Conservation (phyloP, 2,797 vertebrate species). For the Rhinophrynus dorsalis region DNA sequence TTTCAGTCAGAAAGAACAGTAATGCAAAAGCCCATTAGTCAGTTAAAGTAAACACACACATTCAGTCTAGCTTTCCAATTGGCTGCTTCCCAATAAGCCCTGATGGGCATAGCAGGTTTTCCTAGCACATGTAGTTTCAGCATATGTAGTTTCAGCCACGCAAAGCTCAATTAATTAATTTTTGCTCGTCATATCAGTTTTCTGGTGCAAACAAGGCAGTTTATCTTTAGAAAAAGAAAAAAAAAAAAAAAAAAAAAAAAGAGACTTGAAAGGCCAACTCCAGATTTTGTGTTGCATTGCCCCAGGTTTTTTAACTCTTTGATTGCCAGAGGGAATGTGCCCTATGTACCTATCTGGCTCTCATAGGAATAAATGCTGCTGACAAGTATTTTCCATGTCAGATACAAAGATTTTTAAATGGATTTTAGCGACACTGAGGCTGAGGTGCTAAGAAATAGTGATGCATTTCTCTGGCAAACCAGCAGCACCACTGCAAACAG, state of each 20-base stretch:
- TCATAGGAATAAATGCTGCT: background rate
- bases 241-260: too few species aligned
- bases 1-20: background rate
- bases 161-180: slow-evolving; percentile 27
- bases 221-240: background rate
- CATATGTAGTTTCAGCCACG: slow-evolving; percentile 34
- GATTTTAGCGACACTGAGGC: too few species aligned
- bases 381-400: too few species aligned
- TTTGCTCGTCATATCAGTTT: slow-evolving; percentile 33
- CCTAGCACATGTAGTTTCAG: slow-evolving; percentile 36
- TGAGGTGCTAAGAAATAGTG: too few species aligned
- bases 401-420: too few species aligned
- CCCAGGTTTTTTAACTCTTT: too few species aligned
- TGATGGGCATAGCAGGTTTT: slow-evolving; percentile 41
- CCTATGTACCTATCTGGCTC: too few species aligned
- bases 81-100: slow-evolving; percentile 32
- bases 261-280: too few species aligned
- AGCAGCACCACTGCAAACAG: too few species aligned
- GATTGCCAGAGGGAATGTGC: too few species aligned
- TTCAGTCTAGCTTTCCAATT: slow-evolving; percentile 47
- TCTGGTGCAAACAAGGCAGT: slow-evolving; percentile 25
- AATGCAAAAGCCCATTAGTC: slow-evolving; percentile 42
- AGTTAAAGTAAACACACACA: slow-evolving; percentile 52
- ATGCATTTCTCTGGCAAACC: too few species aligned
- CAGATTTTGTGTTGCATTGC: too few species aligned